A percentile compares a stretch with the other conserved stretches of the same genome.
These are phyloP conservation scores for Lepidurus couesii DNA, from an alignment of 1,140 invertebrate species.

Conservation along the genomic window DNA sequence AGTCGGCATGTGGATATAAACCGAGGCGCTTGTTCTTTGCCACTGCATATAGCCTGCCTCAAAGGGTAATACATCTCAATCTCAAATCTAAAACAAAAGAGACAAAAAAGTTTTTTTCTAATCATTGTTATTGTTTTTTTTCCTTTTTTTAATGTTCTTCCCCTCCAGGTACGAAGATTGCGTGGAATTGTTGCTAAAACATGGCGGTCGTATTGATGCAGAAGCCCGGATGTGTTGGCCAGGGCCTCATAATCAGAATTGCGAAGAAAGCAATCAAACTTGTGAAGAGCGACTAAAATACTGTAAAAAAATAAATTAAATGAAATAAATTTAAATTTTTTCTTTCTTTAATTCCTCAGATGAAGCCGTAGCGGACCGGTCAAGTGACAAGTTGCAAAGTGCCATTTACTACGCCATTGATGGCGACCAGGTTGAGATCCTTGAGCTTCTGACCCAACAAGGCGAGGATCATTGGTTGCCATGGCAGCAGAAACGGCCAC, in stretches of 20 bases:
- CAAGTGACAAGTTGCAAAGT: conserved; percentile 59
- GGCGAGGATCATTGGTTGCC: conserved; percentile 62
- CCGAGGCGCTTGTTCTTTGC: conserved; percentile 62
- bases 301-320: conserved; percentile 36
- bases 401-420: conserved; percentile 67
- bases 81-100: not conserved
- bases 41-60: conserved; percentile 64
- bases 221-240: conserved; percentile 59
- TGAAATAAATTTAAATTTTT: too few relatives aligned
- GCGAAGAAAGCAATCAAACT: conserved; percentile 60
- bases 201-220: conserved; percentile 49
- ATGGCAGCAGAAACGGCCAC: conserved; percentile 50
- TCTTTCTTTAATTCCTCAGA: conserved; percentile 36
- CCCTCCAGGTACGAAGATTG: conserved; percentile 46
- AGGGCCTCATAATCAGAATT: conserved; percentile 61
- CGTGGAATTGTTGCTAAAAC: conserved; percentile 48
- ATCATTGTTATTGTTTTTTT: not conserved
- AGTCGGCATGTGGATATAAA: conserved; percentile 61
- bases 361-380: conserved; percentile 43
- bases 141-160: not conserved
- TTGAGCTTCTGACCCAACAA: conserved; percentile 60
- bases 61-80: conserved; percentile 50
- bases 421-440: conserved; percentile 57
- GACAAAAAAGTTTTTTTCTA: not conserved
- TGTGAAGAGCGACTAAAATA: conserved; percentile 59